phyloP scores from a whole-genome alignment of 2,888 invertebrate genomes.

The Agrilus cyanescens region DNA sequence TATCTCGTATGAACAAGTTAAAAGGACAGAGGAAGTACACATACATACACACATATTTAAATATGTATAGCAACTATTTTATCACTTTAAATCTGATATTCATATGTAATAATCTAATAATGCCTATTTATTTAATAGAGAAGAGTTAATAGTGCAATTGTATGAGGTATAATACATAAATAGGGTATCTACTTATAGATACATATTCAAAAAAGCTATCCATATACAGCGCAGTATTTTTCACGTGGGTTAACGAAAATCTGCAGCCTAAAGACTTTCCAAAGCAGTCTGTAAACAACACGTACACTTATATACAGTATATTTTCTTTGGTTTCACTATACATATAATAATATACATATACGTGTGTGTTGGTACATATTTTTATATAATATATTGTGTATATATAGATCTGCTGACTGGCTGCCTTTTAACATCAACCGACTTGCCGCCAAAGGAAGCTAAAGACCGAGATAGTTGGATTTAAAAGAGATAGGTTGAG shows the following conservation, averaged over 20 bases:
- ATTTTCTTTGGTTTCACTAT: constrained; percentile 4
- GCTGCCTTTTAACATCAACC: constrained; percentile 7
- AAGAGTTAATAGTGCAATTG: too few relatives aligned
- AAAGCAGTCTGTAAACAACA: constrained; percentile 1
- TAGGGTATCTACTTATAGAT: too few relatives aligned
- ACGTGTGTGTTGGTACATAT: too few relatives aligned
- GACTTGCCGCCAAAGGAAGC: constrained; percentile 14
- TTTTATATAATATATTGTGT: too few relatives aligned
- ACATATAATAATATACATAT: not conserved
- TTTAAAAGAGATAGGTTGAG: constrained; percentile 15
- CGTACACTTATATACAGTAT: constrained; percentile 6
- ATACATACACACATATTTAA: not conserved
- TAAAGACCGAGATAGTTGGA: constrained; percentile 14
- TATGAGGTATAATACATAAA: too few relatives aligned
- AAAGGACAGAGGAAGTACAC: not conserved
- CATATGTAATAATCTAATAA: too few relatives aligned
- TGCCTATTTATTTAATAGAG: too few relatives aligned
- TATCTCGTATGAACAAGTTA: too few relatives aligned
- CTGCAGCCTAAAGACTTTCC: not conserved
- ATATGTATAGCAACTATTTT: too few relatives aligned
- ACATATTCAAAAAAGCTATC: too few relatives aligned
- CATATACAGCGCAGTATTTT: too few relatives aligned
- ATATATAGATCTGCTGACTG: constrained; percentile 1
- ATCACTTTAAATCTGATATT: too few relatives aligned
- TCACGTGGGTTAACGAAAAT: not conserved